Evolutionary conservation across 2,797 vertebrate species (phyloP).

Genomic region (Bradypodion ventrale): DNA sequence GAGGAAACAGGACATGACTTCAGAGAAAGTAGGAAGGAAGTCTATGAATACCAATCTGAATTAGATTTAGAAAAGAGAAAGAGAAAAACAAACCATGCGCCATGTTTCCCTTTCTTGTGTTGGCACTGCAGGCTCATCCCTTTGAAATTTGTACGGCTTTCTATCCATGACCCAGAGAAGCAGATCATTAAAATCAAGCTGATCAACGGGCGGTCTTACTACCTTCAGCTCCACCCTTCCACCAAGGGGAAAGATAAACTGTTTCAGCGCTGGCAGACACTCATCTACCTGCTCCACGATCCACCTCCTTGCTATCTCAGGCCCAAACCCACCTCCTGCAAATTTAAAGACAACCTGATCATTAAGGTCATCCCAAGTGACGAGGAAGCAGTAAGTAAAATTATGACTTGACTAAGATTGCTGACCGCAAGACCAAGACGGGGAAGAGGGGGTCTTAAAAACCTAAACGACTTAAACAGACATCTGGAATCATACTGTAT

Average conservation of each 20-base stretch:
- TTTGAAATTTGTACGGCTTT: slow-evolving; percentile 21
- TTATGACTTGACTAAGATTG: no score
- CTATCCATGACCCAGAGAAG: slow-evolving; percentile 1
- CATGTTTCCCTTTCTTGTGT: not conserved
- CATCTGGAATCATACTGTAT: no score
- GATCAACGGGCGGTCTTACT: slow-evolving; percentile 15
- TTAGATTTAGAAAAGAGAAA: no score
- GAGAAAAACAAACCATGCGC: no score
- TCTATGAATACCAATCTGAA: no score
- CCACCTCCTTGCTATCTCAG: not conserved
- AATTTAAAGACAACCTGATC: not conserved
- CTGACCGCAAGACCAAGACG: no score
- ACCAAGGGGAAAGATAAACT: not conserved
- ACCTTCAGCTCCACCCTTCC: slow-evolving; percentile 9
- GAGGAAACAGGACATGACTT: no score
- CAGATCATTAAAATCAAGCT: slow-evolving; percentile 22
- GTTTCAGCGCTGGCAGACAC: slow-evolving; percentile 16
- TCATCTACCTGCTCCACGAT: slow-evolving; percentile 22
- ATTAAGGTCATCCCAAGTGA: not conserved
- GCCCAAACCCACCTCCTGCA: not conserved
- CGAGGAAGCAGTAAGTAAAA: not conserved
- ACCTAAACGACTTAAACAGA: no score
- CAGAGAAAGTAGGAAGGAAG: no score
- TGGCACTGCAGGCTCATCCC: slow-evolving; percentile 15
- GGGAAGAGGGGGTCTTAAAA: no score